phyloP scores from a whole-genome alignment of 1,140 invertebrate genomes.

The Diprion similis region DNA sequence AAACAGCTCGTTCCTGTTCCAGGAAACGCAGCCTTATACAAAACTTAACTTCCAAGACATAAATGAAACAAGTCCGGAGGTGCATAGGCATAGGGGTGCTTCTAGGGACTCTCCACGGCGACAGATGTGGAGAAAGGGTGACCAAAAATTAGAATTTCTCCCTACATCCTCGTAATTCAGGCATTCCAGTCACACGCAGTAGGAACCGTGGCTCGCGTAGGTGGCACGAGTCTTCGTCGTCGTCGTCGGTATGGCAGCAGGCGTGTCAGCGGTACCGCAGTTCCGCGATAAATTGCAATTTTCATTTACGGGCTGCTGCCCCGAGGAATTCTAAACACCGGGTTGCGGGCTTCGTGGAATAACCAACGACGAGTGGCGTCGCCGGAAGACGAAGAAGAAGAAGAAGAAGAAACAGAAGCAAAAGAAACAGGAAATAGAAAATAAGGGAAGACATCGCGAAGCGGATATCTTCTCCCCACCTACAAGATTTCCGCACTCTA shows the following conservation, averaged over 20 bases:
- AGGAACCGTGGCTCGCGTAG: not conserved
- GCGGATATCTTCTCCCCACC: not conserved
- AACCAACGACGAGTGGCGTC: not conserved
- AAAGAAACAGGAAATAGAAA: too few species aligned
- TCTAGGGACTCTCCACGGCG: not conserved
- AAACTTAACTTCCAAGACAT: too few species aligned
- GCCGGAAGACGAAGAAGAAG: not conserved
- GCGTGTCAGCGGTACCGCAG: constrained; percentile 1
- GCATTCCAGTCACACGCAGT: not conserved
- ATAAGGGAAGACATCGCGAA: not conserved
- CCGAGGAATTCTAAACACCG: constrained; percentile 7
- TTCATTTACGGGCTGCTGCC: constrained; percentile 1
- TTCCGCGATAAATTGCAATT: constrained; percentile 5
- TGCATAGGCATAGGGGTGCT: not conserved
- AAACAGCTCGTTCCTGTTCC: too few species aligned
- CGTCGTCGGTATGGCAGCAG: too few species aligned
- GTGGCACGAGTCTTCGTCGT: not conserved
- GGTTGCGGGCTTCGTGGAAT: not conserved
- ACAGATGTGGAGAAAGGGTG: not conserved
- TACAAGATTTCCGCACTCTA: not conserved
- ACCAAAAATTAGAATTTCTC: constrained; percentile 2
- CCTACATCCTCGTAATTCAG: constrained; percentile 7
- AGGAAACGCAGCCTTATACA: too few species aligned
- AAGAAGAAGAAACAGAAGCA: not conserved
- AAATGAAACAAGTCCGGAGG: not conserved